phyloP scores from a whole-genome alignment of 1,140 invertebrate species.

The Orchestia grillus region DNA sequence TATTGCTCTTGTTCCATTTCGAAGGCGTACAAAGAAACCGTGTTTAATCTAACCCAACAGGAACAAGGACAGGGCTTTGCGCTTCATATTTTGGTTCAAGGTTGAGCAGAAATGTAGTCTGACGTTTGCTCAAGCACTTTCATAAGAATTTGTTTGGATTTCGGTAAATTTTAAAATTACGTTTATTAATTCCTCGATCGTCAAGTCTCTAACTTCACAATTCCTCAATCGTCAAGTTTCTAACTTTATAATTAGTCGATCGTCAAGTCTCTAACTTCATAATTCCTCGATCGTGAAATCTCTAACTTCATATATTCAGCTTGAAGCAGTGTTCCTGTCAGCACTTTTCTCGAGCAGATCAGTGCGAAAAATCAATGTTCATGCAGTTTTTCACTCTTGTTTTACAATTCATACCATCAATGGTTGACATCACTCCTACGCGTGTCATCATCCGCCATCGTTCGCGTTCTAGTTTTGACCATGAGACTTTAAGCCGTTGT shows the following conservation, averaged over 20 bases:
- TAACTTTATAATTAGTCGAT: too few relatives aligned
- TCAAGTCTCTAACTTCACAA: not conserved
- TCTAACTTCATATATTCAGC: not conserved
- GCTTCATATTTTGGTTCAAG: not conserved
- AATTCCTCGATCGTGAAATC: not conserved
- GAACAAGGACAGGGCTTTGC: not conserved
- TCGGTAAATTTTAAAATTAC: not conserved
- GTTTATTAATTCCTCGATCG: not conserved
- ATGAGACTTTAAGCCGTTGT: not conserved
- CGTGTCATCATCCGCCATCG: not conserved
- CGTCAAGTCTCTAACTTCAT: too few relatives aligned
- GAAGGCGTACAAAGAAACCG: not conserved
- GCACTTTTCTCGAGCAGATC: not conserved
- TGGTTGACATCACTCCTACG: not conserved
- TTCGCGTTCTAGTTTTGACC: not conserved
- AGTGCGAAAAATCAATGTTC: not conserved
- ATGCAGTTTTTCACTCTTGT: not conserved
- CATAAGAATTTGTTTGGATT: not conserved
- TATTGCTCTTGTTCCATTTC: not conserved
- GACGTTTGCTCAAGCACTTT: not conserved
- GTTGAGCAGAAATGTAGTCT: not conserved
- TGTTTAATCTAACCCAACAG: not conserved
- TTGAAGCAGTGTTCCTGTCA: not conserved
- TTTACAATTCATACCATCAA: not conserved
- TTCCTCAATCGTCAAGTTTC: too few relatives aligned